Evolutionary conservation across 2,888 invertebrate genomes (phyloP), one percentile per base, ranked within the genome.

Genomic region (Scaptomyza parva): DNA sequence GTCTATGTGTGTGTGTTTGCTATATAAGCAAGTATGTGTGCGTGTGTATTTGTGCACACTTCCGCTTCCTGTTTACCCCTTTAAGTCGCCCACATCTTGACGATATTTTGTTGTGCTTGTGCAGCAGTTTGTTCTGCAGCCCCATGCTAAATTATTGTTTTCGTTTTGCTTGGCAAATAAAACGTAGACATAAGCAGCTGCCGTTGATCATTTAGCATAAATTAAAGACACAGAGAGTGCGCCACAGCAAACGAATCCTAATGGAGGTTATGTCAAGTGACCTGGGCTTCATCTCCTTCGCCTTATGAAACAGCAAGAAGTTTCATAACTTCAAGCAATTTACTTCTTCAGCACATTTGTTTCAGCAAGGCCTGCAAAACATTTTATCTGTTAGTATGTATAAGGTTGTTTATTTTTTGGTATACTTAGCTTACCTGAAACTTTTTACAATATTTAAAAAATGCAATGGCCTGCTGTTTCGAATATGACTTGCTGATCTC

Each of bases 151-250:
- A 81, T 86, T 86, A 87, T 87, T 81, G 87, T 82, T 82, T 86
- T 86, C 85, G 82, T 81, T 81, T 78, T 84, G 87, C 70, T 61
- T 57, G 62, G 82, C 66, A 84, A 86, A 82, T 84, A 82, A 82
- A 84, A 81, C 70, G 81, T 66, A 68, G 76, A 74, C 66, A 70
- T 64, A 80, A 80, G 84, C 78, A 83, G 71, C 86, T 84, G 84
- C 76, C 85, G 87, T 63, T 81, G 80, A 86, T 80, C 80, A 83
- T 86, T 86, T 86, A 77, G 77, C 80, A 80, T 80, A 80, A 86
- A 79, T 80, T 83, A 64, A 66, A 67, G 61, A 39, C 28, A 28
- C 22, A 44, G 37, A 33, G 48, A 67, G 63, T 40, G 57, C 50
- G 51, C 45, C 40, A 48, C 47, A 37, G 48, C 39, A 57, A 69